These are phyloP conservation scores for Zhengitettix transpicula DNA, from an alignment of 2,888 invertebrate species.

Conservation along the genomic window DNA sequence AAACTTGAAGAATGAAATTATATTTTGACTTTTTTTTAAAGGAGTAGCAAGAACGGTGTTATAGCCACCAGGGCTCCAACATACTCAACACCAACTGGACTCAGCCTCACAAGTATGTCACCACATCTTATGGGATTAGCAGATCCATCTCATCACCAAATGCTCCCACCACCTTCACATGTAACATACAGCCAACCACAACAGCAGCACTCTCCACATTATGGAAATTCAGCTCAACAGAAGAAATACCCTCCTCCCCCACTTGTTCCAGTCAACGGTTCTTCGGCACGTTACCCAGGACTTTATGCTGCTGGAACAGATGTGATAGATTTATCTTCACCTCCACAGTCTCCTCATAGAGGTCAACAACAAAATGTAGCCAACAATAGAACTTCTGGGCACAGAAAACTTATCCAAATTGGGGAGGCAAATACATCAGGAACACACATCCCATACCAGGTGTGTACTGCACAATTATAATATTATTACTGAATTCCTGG, in stretches of 20 bases:
- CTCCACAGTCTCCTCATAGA: conserved; percentile 25
- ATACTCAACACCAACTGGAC: conserved; percentile 15
- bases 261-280: conserved; percentile 33
- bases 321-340: conserved; percentile 34
- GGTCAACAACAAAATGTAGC: conserved; percentile 1
- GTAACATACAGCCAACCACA: neutral
- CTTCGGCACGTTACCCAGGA: conserved; percentile 5
- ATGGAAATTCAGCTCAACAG: neutral
- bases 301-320: conserved; percentile 23
- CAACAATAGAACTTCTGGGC: conserved; percentile 14
- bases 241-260: conserved; percentile 29
- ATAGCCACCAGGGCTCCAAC: conserved; percentile 16
- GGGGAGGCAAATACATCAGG: conserved; percentile 49
- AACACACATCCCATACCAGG: conserved; percentile 57
- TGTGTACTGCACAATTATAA: conserved; percentile 2
- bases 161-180: conserved; percentile 11
- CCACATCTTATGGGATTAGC: conserved; percentile 8
- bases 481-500: too few species aligned
- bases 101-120: conserved; percentile 8
- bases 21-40: neutral
- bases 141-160: conserved; percentile 10
- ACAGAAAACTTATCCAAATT: conserved; percentile 47
- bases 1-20: neutral
- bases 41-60: neutral
- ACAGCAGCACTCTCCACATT: conserved; percentile 8